phyloP scores from a whole-genome alignment of 2,113 vertebrate genomes.

The Arizona elegans region DNA sequence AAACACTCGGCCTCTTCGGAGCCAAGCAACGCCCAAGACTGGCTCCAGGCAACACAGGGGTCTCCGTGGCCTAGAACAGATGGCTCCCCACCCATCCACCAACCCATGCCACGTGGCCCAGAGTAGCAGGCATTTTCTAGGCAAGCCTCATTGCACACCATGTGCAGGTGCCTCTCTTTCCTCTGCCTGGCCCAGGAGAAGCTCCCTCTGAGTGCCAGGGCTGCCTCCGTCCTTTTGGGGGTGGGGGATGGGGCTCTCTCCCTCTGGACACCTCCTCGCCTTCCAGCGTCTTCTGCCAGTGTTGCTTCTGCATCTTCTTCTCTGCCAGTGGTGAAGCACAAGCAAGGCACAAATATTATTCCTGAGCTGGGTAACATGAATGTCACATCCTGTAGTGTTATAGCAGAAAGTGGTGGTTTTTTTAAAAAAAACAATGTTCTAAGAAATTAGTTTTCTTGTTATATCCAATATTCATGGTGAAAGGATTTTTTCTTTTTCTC shows the following conservation, averaged over 20 bases:
- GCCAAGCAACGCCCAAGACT: neutral
- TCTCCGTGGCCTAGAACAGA: neutral
- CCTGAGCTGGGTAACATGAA: slow-evolving; percentile 53
- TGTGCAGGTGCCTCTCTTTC: neutral
- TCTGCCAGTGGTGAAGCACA: slow-evolving; percentile 28
- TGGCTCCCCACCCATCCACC: neutral
- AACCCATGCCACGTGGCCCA: slow-evolving; percentile 29
- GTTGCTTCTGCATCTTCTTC: slow-evolving; percentile 3
- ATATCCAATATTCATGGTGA: slow-evolving; percentile 66
- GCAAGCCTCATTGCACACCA: neutral
- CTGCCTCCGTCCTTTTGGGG: neutral
- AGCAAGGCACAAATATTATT: slow-evolving; percentile 30
- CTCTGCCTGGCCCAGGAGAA: neutral
- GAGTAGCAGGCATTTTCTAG: neutral
- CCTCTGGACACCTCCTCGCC: neutral
- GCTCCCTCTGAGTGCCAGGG: neutral
- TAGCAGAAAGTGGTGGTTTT: slow-evolving; percentile 28
- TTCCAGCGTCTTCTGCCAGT: slow-evolving; percentile 21
- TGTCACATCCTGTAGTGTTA: slow-evolving; percentile 47
- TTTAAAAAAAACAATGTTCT: slow-evolving; percentile 10
- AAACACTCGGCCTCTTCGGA: neutral
- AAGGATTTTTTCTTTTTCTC: slow-evolving; percentile 64
- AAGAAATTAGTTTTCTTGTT: slow-evolving; percentile 64
- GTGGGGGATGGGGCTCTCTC: no score
- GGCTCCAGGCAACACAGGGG: neutral